Base-by-base conservation (phyloP, 2,888 invertebrate genomes). In the Tiphia femorata region DNA sequence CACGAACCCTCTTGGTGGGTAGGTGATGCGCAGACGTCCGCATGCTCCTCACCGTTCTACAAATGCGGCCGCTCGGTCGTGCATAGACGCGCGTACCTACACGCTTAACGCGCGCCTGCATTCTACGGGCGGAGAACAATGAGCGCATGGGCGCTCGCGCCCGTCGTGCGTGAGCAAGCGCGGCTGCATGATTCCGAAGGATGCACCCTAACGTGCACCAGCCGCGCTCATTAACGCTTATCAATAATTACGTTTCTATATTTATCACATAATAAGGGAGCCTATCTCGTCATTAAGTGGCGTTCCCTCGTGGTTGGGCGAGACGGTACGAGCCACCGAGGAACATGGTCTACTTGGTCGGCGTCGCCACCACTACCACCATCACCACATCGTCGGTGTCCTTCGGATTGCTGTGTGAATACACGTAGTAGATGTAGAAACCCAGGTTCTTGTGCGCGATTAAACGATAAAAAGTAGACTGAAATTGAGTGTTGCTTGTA, bases 201-300 rank as follows among this genome's bases (percentile, higher is more conserved):
- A 77, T 62, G 74, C 67, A 69, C 71, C 68, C 72, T 64, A 56
- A 61, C 64, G 68, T 68, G 65, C 67, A 61, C 58, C 65, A 66
- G 67, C n/a, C 67, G 64, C 60, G 67, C 79, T 78, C 80, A 79
- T 82, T 80, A 80, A 78, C 71, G 76, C 78, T 81, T 81, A 81
- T 81, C 82, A 76, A 82, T 81, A 81, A 81, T 80, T 78, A 77
- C 73, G 63, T 78, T 79, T 77, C 77, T 80, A 76, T 77, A 78
- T 77, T 78, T 80, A 80, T 78, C 77, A 73, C 76, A 68, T 77
- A 78, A 78, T 76, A 77, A 79, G 76, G 73, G 59, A 71, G 70
- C 72, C 71, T 71, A 75, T 78, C 78, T 76, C 73, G 67, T 79
- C 75, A 72, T 80, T 81, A 80, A 72, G 67, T 64, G 62, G 60